phyloP scores from a whole-genome alignment of 35 echinoderm and acorn worm species.

The Amphiura filiformis region DNA sequence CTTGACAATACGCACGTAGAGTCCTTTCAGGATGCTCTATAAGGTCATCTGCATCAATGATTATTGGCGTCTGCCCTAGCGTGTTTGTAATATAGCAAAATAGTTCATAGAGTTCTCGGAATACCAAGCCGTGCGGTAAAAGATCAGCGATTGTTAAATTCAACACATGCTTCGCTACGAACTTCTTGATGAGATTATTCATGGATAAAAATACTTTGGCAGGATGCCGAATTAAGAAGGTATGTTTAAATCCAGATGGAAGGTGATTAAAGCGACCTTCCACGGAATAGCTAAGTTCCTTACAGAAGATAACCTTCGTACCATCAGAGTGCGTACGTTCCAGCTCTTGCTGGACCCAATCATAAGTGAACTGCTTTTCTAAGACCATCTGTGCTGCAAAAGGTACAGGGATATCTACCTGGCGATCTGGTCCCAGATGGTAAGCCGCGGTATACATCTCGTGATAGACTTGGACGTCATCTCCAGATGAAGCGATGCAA shows the following conservation, averaged over 20 bases:
- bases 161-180: conserved; percentile 36
- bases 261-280: conserved; percentile 55
- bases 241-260: conserved; percentile 54
- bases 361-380: conserved; percentile 61
- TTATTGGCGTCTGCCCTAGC: conserved; percentile 73
- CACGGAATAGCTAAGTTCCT: conserved; percentile 68
- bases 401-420: conserved; percentile 40
- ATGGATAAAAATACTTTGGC: conserved; percentile 68
- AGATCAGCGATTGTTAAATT: conserved; percentile 43
- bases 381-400: conserved; percentile 22
- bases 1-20: conserved; percentile 62
- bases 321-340: conserved; percentile 41
- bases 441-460: conserved; percentile 76
- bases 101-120: conserved; percentile 65
- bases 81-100: conserved; percentile 56
- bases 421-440: conserved; percentile 71
- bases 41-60: conserved; percentile 81
- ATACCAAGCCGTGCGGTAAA: conserved; percentile 52
- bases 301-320: conserved; percentile 62
- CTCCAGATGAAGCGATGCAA: conserved; percentile 61
- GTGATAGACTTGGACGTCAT: conserved; percentile 32
- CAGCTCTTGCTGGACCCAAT: conserved; percentile 41
- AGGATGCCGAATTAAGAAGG: conserved; percentile 75
- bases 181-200: conserved; percentile 54
- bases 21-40: conserved; percentile 55